A percentile compares a stretch with the other conserved stretches of the same genome.
These are phyloP conservation scores for Osmoderma eremita DNA, from an alignment of 2,888 invertebrate genomes.

Conservation along the genomic window DNA sequence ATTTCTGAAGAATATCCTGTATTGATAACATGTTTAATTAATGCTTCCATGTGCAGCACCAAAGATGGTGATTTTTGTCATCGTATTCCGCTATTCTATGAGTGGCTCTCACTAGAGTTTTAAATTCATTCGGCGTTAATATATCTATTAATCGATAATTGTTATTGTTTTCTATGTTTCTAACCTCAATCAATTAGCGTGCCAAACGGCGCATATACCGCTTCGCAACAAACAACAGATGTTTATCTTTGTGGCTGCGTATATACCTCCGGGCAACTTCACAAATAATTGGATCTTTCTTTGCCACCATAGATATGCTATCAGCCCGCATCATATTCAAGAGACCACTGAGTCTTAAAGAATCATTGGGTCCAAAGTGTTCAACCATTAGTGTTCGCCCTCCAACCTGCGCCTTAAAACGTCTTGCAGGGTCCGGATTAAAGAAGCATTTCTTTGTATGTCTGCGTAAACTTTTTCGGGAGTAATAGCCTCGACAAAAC, in stretches of 20 bases:
- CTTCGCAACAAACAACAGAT: slow-evolving; percentile 45
- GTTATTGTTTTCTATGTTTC: slow-evolving; percentile 29
- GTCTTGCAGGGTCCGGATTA: slow-evolving; percentile 37
- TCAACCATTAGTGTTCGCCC: slow-evolving; percentile 40
- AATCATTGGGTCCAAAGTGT: slow-evolving; percentile 46
- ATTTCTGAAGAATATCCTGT: slow-evolving; percentile 37
- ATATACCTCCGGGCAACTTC: slow-evolving; percentile 44
- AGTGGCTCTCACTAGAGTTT: slow-evolving; percentile 25
- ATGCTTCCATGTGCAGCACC: slow-evolving; percentile 42
- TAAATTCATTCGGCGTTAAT: slow-evolving; percentile 33
- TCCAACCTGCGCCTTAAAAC: slow-evolving; percentile 37
- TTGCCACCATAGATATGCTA: slow-evolving; percentile 46
- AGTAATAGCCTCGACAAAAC: slow-evolving; percentile 44
- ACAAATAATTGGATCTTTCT: slow-evolving; percentile 47
- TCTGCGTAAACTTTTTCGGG: slow-evolving; percentile 38
- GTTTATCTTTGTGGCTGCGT: slow-evolving; percentile 45
- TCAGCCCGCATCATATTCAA: slow-evolving; percentile 43
- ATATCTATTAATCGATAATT: slow-evolving; percentile 14
- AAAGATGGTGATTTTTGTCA: slow-evolving; percentile 35
- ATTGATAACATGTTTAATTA: slow-evolving; percentile 38
- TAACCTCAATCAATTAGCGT: slow-evolving; percentile 28
- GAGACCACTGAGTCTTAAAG: slow-evolving; percentile 42
- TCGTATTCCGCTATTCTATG: slow-evolving; percentile 33
- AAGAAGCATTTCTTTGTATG: slow-evolving; percentile 44
- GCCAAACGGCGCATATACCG: slow-evolving; percentile 39